Conservation (phyloP, 1,140 invertebrate genomes). For the Scaptomyza hsui region DNA sequence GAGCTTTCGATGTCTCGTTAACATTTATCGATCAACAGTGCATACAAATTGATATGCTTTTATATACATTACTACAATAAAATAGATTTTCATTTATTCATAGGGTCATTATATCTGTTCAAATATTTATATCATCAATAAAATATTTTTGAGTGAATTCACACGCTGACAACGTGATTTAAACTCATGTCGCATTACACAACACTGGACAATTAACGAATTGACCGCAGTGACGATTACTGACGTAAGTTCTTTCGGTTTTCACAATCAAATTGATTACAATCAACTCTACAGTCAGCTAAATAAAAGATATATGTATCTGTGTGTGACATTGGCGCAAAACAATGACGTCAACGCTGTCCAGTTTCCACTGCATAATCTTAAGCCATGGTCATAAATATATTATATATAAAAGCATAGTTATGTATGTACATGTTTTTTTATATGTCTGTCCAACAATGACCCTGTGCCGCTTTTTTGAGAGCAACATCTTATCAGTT, state of each 20-base stretch:
- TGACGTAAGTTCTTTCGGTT: conserved; percentile 29
- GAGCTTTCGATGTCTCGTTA: too few species aligned
- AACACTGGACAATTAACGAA: conserved; percentile 33
- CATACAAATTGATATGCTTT: too few species aligned
- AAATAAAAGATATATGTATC: neutral
- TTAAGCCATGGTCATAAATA: conserved; percentile 30
- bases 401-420: neutral
- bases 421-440: conserved; percentile 2
- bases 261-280: conserved; percentile 37
- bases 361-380: conserved; percentile 63
- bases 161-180: conserved; percentile 6
- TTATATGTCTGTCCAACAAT: conserved; percentile 3
- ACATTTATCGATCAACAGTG: too few species aligned
- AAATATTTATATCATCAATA: too few species aligned
- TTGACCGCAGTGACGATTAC: neutral
- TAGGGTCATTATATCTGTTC: too few species aligned
- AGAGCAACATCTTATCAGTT: conserved; percentile 15
- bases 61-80: too few species aligned
- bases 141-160: neutral
- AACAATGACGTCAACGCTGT: conserved; percentile 58
- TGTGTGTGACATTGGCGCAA: conserved; percentile 28
- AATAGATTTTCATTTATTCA: too few species aligned
- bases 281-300: conserved; percentile 25
- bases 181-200: conserved; percentile 10
- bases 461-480: conserved; percentile 36